Conservation (phyloP, 53 echinoderm and acorn worm species). For the Holothuria scabra region DNA sequence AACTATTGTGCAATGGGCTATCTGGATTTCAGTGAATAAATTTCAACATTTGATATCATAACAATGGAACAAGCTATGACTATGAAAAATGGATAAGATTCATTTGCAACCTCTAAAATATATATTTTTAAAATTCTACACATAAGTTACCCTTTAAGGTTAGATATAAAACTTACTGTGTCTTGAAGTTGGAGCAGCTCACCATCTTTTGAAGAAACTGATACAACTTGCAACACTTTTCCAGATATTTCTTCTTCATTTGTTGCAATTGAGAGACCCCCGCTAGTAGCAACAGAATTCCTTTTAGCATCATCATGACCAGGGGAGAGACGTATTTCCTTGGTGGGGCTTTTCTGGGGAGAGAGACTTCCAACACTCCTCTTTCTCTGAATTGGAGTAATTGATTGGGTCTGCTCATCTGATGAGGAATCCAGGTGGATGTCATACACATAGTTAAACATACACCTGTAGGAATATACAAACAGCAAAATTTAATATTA, state of each 20-base stretch:
- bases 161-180: slow-evolving; percentile 71
- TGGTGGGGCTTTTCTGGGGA: slow-evolving; percentile 77
- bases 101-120: too few relatives aligned
- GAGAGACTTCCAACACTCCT: slow-evolving; percentile 60
- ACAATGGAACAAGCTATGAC: too few relatives aligned
- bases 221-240: slow-evolving; percentile 76
- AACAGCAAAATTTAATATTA: not conserved
- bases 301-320: slow-evolving; percentile 12
- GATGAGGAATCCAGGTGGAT: slow-evolving; percentile 72
- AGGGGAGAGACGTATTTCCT: slow-evolving; percentile 70
- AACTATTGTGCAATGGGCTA: too few relatives aligned
- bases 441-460: slow-evolving; percentile 94
- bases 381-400: slow-evolving; percentile 38
- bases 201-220: slow-evolving; percentile 91
- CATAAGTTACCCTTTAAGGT: too few relatives aligned
- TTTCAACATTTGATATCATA: too few relatives aligned
- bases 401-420: slow-evolving; percentile 21
- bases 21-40: too few relatives aligned
- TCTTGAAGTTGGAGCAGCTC: slow-evolving; percentile 80
- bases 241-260: slow-evolving; percentile 71
- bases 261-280: slow-evolving; percentile 49
- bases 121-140: too few relatives aligned
- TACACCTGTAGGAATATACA: slow-evolving; percentile 53
- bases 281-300: slow-evolving; percentile 35
- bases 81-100: too few relatives aligned